These are phyloP conservation scores for Diadophis punctatus DNA, from an alignment of 2,113 vertebrate species.

Conservation along the genomic window DNA sequence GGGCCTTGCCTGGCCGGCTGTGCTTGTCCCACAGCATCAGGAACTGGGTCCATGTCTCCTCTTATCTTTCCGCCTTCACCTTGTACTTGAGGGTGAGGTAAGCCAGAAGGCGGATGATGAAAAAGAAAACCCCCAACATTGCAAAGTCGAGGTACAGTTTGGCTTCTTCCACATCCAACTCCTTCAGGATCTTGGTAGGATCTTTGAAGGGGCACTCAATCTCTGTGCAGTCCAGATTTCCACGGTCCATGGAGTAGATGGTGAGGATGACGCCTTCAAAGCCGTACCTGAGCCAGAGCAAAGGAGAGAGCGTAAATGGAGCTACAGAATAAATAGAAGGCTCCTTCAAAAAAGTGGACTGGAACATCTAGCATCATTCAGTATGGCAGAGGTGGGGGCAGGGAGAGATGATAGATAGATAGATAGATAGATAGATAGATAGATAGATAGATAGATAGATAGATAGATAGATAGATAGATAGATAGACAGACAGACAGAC, in stretches of 20 bases:
- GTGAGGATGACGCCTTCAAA: constrained; percentile 95
- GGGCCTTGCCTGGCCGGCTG: background rate
- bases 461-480: no score
- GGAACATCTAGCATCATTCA: background rate
- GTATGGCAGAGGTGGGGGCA: background rate
- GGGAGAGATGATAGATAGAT: background rate
- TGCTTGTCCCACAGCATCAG: background rate
- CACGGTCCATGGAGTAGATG: constrained; percentile 95
- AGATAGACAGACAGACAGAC: no score
- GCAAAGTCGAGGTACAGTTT: constrained; percentile 97
- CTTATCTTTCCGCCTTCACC: constrained; percentile 92
- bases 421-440: no score
- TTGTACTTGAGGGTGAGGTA: constrained; percentile 95
- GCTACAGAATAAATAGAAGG: background rate
- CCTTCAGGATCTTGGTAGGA: constrained; percentile 85
- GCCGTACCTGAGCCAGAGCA: constrained; percentile 79
- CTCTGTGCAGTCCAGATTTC: constrained; percentile 82
- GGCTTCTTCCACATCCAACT: constrained; percentile 89
- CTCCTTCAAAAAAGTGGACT: no score
- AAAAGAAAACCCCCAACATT: constrained; percentile 90
- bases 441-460: no score
- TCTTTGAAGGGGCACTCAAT: constrained; percentile 86
- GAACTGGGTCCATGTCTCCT: background rate
- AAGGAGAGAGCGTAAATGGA: accelerated
- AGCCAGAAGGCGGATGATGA: constrained; percentile 86